Evolutionary conservation across 2,888 invertebrate species (phyloP), one percentile per base, ranked within the genome.

Genomic region (Biston betularia): DNA sequence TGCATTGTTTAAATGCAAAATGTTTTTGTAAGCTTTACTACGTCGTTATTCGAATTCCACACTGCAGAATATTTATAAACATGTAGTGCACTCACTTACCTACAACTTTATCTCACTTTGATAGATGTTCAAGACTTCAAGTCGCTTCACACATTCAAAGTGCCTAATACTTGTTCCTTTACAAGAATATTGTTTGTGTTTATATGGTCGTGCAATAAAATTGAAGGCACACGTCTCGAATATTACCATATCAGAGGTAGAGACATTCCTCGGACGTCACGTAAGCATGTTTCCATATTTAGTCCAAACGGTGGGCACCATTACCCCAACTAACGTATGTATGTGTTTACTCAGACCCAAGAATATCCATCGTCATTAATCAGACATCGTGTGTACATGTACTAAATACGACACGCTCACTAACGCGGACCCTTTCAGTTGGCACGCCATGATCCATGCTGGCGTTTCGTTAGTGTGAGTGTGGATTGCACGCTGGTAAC

Each of bases 251-350:
- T 61, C 48, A 68, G 72, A 69, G 70, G 69, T 75, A 74, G 68
- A 77, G 72, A 74, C 75, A 81, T 77, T 78, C 79, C 79, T 69
- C 75, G 75, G 79, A 81, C 83, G 84, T 84, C 87, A 83, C 83
- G 85, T 87, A 82, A 81, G 76, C 75, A 72, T 77, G 79, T 84
- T 86, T 86, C 86, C 87, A 87, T 82, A 79, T 87, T 83, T 85
- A 85, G 81, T 81, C 76, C 77, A 83, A 81, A 85, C 78, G 77
- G 73, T 76, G 72, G 73, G 72, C 71, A 73, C 77, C 71, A 73
- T 78, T 53, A 68, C 49, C 59, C 68, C 60, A 60, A 59, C 63
- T 6, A 24, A 11, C 50, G 45, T 46, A 54, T 10, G 38, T 68
- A 67, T 70, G 24, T 24, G 70, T 61, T 73, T 65, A 65, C 56